Evolutionary conservation across 2,888 invertebrate species (phyloP).

Genomic region (Eupeodes luniger): DNA sequence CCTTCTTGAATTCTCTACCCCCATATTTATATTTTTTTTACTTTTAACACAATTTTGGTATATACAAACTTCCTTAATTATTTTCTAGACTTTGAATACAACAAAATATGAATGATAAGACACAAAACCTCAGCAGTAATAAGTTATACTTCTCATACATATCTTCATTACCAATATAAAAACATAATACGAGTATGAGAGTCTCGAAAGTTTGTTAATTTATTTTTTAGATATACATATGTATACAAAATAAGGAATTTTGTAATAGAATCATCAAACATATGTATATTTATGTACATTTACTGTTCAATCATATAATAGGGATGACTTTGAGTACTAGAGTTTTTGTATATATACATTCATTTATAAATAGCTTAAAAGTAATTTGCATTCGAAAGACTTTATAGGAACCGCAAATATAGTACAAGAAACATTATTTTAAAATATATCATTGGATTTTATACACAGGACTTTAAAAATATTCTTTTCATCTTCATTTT

Average conservation of each 20-base stretch:
- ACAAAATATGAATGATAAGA: constrained; percentile 35
- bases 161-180: background rate
- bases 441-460: constrained; percentile 51
- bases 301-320: background rate
- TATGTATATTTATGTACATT: background rate
- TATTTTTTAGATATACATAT: constrained; percentile 11
- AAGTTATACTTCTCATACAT: constrained; percentile 18
- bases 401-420: constrained; percentile 36
- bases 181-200: background rate
- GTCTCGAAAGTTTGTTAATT: constrained; percentile 29
- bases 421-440: constrained; percentile 41
- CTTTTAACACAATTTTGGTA: background rate
- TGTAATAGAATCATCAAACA: background rate
- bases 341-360: background rate
- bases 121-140: constrained; percentile 22
- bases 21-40: background rate
- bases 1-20: background rate
- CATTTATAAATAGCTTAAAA: background rate
- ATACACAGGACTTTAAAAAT: constrained; percentile 27
- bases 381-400: constrained; percentile 28
- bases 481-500: background rate
- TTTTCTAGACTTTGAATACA: constrained; percentile 20
- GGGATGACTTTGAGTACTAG: background rate
- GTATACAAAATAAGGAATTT: constrained; percentile 25
- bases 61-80: constrained; percentile 56